Conservation (phyloP, 2,113 vertebrate species). For the Lepidothrix coronata region DNA sequence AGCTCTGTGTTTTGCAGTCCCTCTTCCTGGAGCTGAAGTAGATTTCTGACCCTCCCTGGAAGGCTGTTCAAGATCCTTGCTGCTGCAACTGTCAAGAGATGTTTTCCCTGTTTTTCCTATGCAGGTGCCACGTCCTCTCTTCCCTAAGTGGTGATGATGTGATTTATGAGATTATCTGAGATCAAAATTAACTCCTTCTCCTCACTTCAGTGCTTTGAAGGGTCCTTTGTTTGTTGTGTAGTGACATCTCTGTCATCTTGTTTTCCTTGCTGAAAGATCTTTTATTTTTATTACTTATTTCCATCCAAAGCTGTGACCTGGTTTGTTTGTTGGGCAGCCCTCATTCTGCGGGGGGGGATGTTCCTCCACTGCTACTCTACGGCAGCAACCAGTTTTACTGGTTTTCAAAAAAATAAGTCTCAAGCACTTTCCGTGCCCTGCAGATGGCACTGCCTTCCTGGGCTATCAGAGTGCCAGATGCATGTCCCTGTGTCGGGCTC, state of each 20-base stretch:
- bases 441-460: slow-evolving; percentile 37
- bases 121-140: background rate
- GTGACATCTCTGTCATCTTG: background rate
- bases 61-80: background rate
- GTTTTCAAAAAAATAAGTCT: background rate
- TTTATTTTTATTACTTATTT: background rate
- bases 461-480: background rate
- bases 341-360: background rate
- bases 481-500: background rate
- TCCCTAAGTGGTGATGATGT: background rate
- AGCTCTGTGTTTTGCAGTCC: background rate
- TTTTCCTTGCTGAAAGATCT: background rate
- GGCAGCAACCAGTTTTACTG: background rate
- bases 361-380: background rate
- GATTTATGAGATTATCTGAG: background rate
- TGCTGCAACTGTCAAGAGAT: rapidly evolving
- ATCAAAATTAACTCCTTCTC: background rate
- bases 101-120: background rate
- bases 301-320: background rate
- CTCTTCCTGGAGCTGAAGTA: background rate
- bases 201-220: background rate
- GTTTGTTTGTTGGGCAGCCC: background rate
- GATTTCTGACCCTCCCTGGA: background rate
- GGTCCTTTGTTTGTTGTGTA: background rate
- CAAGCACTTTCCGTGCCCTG: background rate